Conservation (phyloP, 2,888 invertebrate genomes). For the Sminthurides aquaticus region DNA sequence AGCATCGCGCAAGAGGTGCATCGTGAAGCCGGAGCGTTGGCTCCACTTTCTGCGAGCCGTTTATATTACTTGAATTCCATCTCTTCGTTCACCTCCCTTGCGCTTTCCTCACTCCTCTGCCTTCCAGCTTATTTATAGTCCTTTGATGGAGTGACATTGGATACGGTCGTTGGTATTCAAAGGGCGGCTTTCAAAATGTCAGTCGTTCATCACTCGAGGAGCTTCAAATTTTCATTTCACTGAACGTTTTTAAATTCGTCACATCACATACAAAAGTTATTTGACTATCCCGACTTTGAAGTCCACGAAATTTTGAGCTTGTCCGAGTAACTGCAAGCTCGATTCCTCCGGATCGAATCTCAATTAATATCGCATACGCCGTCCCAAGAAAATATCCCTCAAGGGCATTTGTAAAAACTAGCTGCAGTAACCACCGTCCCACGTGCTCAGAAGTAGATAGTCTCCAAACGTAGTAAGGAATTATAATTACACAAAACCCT, state of each 20-base stretch:
- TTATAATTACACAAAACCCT: constrained; percentile 13
- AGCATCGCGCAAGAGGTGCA: too few relatives aligned
- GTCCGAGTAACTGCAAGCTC: neutral
- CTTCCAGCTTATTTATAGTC: too few relatives aligned
- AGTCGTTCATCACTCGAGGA: neutral
- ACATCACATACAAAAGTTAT: constrained; percentile 22
- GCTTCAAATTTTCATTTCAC: constrained; percentile 18
- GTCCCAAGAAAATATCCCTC: constrained; percentile 21
- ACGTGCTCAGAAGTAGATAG: constrained; percentile 16
- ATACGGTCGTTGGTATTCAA: too few relatives aligned
- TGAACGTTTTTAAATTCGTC: constrained; percentile 15
- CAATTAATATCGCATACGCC: constrained; percentile 17
- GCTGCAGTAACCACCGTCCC: constrained; percentile 19
- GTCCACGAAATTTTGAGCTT: constrained; percentile 8
- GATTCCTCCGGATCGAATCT: neutral
- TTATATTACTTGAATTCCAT: too few relatives aligned
- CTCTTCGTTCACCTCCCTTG: too few relatives aligned
- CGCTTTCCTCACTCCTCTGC: too few relatives aligned
- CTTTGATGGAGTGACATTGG: too few relatives aligned
- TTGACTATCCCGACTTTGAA: constrained; percentile 20
- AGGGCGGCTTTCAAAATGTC: too few relatives aligned
- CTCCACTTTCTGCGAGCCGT: too few relatives aligned
- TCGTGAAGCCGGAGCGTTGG: too few relatives aligned
- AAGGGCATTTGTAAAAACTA: constrained; percentile 13
- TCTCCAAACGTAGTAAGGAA: constrained; percentile 23